A percentile compares a stretch with the other conserved stretches of the same genome.
These are phyloP conservation scores for Bhutanitis thaidina DNA, from an alignment of 2,888 invertebrate species.

Conservation along the genomic window DNA sequence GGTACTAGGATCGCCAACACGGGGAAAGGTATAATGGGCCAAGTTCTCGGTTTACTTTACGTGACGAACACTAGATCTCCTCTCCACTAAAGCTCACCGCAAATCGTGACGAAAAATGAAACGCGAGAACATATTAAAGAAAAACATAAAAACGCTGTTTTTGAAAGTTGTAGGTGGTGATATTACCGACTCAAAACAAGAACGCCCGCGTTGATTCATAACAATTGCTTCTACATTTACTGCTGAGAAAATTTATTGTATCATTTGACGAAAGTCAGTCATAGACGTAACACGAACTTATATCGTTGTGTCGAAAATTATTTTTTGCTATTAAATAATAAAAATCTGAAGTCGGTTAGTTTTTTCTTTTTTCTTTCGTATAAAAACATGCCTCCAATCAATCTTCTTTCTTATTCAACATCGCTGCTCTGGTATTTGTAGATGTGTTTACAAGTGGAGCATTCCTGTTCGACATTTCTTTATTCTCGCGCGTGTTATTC, in stretches of 20 bases:
- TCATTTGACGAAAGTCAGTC: slow-evolving; percentile 10
- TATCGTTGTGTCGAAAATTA: neutral
- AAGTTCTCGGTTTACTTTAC: too few species aligned
- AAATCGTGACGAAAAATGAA: too few species aligned
- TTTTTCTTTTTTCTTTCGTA: neutral
- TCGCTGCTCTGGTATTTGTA: slow-evolving; percentile 4
- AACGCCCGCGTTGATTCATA: slow-evolving; percentile 5
- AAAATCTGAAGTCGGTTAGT: neutral
- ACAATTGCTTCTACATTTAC: slow-evolving; percentile 15
- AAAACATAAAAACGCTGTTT: too few species aligned
- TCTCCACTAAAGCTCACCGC: too few species aligned
- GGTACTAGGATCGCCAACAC: too few species aligned
- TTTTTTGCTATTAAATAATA: neutral
- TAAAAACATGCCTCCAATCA: slow-evolving; percentile 2
- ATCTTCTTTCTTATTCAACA: slow-evolving; percentile 6
- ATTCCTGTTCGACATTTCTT: slow-evolving; percentile 2
- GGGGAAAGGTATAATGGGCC: too few species aligned
- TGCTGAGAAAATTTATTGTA: slow-evolving; percentile 15
- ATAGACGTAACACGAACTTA: neutral
- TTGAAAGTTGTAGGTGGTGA: too few species aligned
- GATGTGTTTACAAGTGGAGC: slow-evolving; percentile 7
- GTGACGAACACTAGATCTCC: too few species aligned
- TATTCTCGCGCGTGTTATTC: slow-evolving; percentile 3
- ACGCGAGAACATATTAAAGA: too few species aligned
- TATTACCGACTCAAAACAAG: neutral